Evolutionary conservation across 2,797 vertebrate species (phyloP).

Genomic region (Falco novaeseelandiae): DNA sequence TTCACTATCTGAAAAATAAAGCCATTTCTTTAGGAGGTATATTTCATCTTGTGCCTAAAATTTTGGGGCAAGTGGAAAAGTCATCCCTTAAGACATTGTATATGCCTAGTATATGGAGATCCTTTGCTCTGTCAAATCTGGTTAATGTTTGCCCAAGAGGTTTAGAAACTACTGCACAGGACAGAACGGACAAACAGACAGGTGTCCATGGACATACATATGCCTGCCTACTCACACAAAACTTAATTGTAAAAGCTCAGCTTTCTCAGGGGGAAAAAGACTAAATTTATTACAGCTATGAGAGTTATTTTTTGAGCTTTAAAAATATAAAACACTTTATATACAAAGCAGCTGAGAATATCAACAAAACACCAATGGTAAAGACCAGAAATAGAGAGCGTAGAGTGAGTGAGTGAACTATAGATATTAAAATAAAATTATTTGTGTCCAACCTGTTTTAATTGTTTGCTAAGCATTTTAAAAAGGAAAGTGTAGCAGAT

Average conservation of each 20-base stretch:
- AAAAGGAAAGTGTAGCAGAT: background rate
- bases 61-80: background rate
- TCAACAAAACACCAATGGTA: background rate
- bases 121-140: background rate
- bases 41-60: background rate
- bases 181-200: background rate
- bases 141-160: background rate
- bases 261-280: background rate
- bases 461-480: background rate
- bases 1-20: background rate
- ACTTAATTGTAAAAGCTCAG: background rate
- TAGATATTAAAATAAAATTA: background rate
- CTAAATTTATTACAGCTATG: background rate
- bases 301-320: background rate
- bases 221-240: background rate
- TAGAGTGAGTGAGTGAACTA: background rate
- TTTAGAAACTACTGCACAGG: background rate
- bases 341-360: background rate
- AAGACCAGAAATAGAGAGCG: background rate
- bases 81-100: background rate
- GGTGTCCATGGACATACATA: background rate
- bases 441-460: background rate
- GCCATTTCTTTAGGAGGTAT: background rate
- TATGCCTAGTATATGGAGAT: background rate
- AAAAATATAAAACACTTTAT: background rate